These are phyloP conservation scores for Muntiacus reevesi DNA, from an alignment of 2,113 vertebrate species.

Conservation along the genomic window DNA sequence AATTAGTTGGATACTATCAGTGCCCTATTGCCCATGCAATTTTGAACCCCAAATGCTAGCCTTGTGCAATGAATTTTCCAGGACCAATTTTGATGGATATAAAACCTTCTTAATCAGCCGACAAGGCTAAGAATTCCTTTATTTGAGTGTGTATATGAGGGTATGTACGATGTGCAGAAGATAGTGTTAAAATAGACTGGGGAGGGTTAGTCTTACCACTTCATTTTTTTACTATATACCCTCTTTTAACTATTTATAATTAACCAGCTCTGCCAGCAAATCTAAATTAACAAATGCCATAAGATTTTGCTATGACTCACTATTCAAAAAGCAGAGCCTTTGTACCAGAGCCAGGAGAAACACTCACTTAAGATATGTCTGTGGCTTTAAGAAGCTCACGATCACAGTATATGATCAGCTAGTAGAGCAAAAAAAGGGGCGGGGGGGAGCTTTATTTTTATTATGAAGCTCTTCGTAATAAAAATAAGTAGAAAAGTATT, in stretches of 20 bases:
- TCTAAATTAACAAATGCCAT: neutral
- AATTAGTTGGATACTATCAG: slow-evolving; percentile 59
- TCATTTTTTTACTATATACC: neutral
- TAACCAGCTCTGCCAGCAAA: neutral
- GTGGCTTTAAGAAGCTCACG: neutral
- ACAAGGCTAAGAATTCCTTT: neutral
- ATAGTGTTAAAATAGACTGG: neutral
- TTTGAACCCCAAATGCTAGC: slow-evolving; percentile 51
- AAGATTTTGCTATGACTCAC: neutral
- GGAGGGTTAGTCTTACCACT: neutral
- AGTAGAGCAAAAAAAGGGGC: neutral
- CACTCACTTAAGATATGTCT: neutral
- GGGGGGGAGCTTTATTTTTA: neutral
- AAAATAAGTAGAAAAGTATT: slow-evolving; percentile 1
- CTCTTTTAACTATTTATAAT: slow-evolving; percentile 38
- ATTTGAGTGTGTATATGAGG: neutral
- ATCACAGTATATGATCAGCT: neutral
- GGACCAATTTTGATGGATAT: slow-evolving; percentile 20
- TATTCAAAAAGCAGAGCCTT: neutral
- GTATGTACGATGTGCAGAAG: neutral
- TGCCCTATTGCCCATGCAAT: slow-evolving; percentile 18
- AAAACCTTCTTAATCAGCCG: slow-evolving; percentile 36
- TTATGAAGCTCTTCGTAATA: neutral
- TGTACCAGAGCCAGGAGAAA: neutral
- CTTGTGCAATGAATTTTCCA: slow-evolving; percentile 43